phyloP scores from a whole-genome alignment of 2,888 invertebrate genomes.

The Podabrus alpinus region DNA sequence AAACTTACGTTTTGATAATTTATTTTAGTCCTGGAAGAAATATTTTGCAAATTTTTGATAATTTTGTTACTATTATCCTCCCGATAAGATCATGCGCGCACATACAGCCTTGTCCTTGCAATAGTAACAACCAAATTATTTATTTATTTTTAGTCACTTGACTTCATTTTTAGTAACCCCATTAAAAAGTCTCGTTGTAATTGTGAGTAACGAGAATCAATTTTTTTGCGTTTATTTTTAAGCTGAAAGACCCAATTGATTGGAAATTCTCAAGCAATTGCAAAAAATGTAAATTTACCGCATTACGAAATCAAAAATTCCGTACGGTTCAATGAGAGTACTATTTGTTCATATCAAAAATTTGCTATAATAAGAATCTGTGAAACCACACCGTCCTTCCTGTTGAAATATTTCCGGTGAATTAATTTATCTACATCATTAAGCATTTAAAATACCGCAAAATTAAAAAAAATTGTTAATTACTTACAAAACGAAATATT shows the following conservation, averaged over 20 bases:
- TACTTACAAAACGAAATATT: too few relatives aligned
- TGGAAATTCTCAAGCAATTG: background rate
- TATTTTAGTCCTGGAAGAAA: background rate
- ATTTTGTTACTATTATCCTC: background rate
- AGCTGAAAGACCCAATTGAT: background rate
- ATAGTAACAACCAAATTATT: background rate
- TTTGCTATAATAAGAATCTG: background rate
- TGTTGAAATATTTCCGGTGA: background rate
- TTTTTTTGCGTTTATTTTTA: background rate
- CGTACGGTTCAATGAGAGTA: background rate
- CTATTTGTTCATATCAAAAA: background rate
- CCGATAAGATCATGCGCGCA: background rate
- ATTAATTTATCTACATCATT: background rate
- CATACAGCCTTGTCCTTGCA: background rate
- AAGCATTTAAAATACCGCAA: too few relatives aligned
- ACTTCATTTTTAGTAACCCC: background rate
- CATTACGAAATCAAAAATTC: background rate
- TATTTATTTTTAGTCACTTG: background rate
- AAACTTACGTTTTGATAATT: background rate
- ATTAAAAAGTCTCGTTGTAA: background rate
- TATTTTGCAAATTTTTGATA: background rate
- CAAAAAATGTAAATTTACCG: background rate
- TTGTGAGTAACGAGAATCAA: background rate
- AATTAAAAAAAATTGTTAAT: background rate
- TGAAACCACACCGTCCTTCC: background rate